Base-by-base conservation (phyloP, 2,797 vertebrate genomes). In the Atherinosoma microstoma region DNA sequence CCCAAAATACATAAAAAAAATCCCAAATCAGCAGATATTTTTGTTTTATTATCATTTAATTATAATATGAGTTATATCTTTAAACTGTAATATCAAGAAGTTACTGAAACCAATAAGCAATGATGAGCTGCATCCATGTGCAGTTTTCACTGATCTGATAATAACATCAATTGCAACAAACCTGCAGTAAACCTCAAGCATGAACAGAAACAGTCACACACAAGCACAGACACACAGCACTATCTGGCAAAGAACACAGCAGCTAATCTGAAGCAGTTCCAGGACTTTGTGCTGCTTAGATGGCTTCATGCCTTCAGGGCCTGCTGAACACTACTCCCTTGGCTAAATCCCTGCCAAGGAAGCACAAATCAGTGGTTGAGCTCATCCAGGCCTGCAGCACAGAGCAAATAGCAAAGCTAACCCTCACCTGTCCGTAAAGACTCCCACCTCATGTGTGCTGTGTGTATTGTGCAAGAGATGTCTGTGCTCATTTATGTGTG, bases 351-450 rank as follows among this genome's bases (percentile, higher is more conserved):
- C 91, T 88, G 79, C 87, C 85, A 78, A 90, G 71, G 73, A 84
- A 80, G 80, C 78, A 84, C 78, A 87, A 87, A 87, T 83, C 87
- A 84, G 85, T 80, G 88, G 73, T 86, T 91, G 93, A 95, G 91
- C 93, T 94, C 94, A 95, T 94, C 93, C 93, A 94, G 92, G 89
- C 94, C 94, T 93, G 93, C 92, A 95, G 94, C 94, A 88, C 88
- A 84, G 84, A 85, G 86, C 91, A 94, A 94, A 95, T 87, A 90
- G 90, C 85, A 88, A 94, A 91, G 84, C 87, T 91, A 87, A 90
- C 89, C 83, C 88, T 90, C 69, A 95, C 87, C 89, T 89, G 80
- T 87, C 84, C 73, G 64, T 53, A 84, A 92, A 91, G 94, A 93
- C 91, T 92, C 90, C 62, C 70, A 67, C 73, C 63, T 86, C 45